Conservation (phyloP, 2,113 vertebrate genomes). For the Semicossyphus pulcher region DNA sequence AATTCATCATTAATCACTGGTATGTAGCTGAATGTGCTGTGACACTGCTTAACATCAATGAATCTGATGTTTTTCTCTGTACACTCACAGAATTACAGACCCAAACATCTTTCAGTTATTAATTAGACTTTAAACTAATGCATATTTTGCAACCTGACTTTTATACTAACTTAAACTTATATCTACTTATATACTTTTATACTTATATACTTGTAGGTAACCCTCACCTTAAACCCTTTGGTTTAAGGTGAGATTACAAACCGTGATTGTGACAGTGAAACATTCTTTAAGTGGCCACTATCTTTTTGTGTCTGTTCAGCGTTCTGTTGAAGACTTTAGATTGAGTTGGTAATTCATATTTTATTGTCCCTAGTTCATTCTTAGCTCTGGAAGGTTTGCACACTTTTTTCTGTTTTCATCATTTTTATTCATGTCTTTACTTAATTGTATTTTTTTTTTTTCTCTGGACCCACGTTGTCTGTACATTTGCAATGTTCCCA, state of each 20-base stretch:
- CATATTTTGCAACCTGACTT: no score
- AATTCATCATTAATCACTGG: constrained; percentile 9
- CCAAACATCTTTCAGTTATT: no score
- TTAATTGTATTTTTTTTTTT: not conserved
- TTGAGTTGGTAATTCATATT: not conserved
- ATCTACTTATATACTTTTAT: no score
- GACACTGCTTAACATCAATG: no score
- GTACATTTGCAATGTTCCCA: not conserved
- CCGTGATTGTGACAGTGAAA: no score
- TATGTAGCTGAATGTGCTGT: no score
- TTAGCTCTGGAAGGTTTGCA: not conserved
- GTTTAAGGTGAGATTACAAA: no score
- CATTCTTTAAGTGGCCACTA: not conserved
- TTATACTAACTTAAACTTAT: no score
- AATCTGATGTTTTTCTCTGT: not conserved
- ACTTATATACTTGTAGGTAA: no score
- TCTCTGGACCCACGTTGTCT: not conserved
- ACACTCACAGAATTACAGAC: not conserved
- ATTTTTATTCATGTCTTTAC: constrained; percentile 1
- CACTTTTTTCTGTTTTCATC: constrained; percentile 12
- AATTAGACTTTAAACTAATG: no score
- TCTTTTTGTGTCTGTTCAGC: not conserved
- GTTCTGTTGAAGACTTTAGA: constrained; percentile 14
- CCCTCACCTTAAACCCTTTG: no score
- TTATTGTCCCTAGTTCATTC: not conserved